Base-by-base conservation (phyloP, 2,888 invertebrate genomes). In the Orgyia antiqua region DNA sequence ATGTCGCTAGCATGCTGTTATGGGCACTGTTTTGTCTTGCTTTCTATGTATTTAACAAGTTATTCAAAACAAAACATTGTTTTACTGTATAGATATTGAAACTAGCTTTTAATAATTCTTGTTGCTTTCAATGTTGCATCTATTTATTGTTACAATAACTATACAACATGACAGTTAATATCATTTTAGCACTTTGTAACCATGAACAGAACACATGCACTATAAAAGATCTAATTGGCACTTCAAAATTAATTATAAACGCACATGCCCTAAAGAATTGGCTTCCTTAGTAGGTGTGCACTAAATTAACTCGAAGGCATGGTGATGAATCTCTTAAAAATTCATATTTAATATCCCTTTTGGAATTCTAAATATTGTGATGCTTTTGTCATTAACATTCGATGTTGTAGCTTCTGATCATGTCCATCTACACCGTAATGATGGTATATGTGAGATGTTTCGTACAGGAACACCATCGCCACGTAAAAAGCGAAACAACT, bases 401-500 rank as follows among this genome's bases (percentile, higher is more conserved):
- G 48, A 56, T 78, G 72, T 78, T 51, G 75, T 79, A 44, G 70
- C 69, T 74, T 71, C 23, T 51, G 37, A 55, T 70, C 63, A 60
- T 43, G 4, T 45, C 8, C 33, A 36, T 31, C 15, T 10, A 30
- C 21, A 10, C 27, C 33, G 44, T 31, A 45, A 41, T 40, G n/a
- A 31, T 39, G 27, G 27, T 54, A 44, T 45, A 60, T 33, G 31
- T 33, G 37, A 48, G 31, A 27, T 18, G 39, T 63, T 59, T 49
- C 57, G 49, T 62, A 50, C 82, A 93, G 93, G 92, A 63, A 90
- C 92, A 21, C 93, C 93, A 13, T 93, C 93, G 30, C 93, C 93
- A 27, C 89, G 93, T 54, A 92, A 93, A 79, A 92, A 93, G 75
- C 88, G 93, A 51, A 93, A 93, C 77, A 93, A 93, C 68, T 93